Conservation (phyloP, 1,140 invertebrate genomes). For the Elysia chlorotica region DNA sequence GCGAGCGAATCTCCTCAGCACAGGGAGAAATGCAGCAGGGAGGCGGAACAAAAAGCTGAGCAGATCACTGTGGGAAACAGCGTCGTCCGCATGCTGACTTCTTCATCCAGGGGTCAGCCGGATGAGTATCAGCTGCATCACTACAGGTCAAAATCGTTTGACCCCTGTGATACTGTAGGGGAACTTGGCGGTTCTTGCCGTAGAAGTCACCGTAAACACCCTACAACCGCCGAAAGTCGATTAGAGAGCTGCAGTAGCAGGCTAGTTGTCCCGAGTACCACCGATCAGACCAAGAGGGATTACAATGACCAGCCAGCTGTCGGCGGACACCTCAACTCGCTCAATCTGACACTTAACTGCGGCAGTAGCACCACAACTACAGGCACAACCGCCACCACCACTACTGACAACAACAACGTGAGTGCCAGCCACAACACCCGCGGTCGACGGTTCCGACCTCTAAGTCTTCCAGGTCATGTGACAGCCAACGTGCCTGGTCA, state of each 20-base stretch:
- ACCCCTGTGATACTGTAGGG: constrained; percentile 39
- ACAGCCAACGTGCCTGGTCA: constrained; percentile 40
- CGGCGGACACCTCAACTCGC: no score
- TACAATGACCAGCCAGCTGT: no score
- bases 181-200: not conserved
- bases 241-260: no score
- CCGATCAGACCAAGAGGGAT: no score
- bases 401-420: no score
- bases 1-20: no score
- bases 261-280: no score
- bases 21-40: not conserved
- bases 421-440: constrained; percentile 32
- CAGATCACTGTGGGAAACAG: constrained; percentile 38
- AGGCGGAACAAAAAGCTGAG: not conserved
- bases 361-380: no score
- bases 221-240: constrained; percentile 20
- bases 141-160: constrained; percentile 50
- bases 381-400: no score
- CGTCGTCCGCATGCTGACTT: constrained; percentile 22
- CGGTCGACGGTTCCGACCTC: constrained; percentile 39
- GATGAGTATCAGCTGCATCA: constrained; percentile 33
- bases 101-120: not conserved
- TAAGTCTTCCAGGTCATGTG: constrained; percentile 48
- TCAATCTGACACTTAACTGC: no score
- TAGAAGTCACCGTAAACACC: constrained; percentile 20